Base-by-base conservation (phyloP, 1,140 invertebrate genomes). In the Lordiphosa clarofinis region DNA sequence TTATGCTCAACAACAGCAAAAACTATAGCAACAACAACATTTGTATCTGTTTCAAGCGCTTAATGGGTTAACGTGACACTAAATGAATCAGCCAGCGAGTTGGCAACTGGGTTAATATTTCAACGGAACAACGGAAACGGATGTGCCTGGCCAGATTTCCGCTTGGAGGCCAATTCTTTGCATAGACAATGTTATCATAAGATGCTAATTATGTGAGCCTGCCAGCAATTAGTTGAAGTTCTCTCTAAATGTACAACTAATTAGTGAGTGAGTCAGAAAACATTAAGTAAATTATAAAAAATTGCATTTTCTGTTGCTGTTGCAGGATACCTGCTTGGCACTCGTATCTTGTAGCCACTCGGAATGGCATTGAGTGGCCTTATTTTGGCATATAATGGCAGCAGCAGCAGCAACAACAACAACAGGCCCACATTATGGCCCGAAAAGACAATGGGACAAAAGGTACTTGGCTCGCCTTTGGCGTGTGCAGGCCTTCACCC, bases 11-110 rank as follows among this genome's bases (percentile, higher is more conserved):
- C 56, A 33, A 59, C 43, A 61, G 56, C 72, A 57, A 43, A 57
- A 68, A 40, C 43, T 57, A 43, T 47, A 31, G 28, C 54, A 53
- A 44, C 28, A 53, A 33, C 19, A 60, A 64, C 62, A 76, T 64
- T 55, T 76, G 78, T 71, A 82, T 75, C 64, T 33, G 43, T 39
- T 43, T 21, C 37, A 44, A 56, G 38, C 68, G 69, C 75, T 84
- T 84, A 82, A 84, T 82, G 76, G 76, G 76, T 84, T 76, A 82
- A 84, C 76, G 78, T 82, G 76, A 84, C 73, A 81, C 78, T 74
- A 75, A 75, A 75, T 82, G 76, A 82, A 82, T 84, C 78, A 28
- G 24, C 6, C 24, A 28, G 6, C n/a, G 9, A 43, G 24, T 44
- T 21, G 42, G 54, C 84, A 76, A 68, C 72, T 82, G 76, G 78